phyloP scores from a whole-genome alignment of 2,797 vertebrate species.

The Artibeus jamaicensis region DNA sequence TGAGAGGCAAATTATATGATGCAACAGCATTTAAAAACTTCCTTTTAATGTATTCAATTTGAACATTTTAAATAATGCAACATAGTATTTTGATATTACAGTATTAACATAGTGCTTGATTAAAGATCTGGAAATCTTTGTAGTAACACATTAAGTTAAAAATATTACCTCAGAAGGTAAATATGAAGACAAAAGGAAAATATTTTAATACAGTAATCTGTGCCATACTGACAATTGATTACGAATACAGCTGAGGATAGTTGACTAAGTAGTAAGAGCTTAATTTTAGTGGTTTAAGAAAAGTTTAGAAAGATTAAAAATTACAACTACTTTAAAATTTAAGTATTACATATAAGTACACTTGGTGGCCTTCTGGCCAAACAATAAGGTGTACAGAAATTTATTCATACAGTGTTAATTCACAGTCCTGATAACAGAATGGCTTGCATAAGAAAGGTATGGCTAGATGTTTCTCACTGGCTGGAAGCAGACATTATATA shows the following conservation, averaged over 20 bases:
- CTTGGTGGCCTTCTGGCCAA: constrained; percentile 71
- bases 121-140: constrained; percentile 81
- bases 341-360: constrained; percentile 78
- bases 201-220: constrained; percentile 79
- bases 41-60: constrained; percentile 79
- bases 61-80: constrained; percentile 82
- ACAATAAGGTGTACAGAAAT: constrained; percentile 73
- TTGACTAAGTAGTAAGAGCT: constrained; percentile 81
- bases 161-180: constrained; percentile 80
- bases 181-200: constrained; percentile 77
- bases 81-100: constrained; percentile 80
- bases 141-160: constrained; percentile 81
- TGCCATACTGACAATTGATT: constrained; percentile 78
- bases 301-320: constrained; percentile 79
- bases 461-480: constrained; percentile 73
- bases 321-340: constrained; percentile 78
- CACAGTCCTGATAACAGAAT: constrained; percentile 78
- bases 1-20: constrained; percentile 76
- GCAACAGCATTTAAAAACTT: constrained; percentile 75
- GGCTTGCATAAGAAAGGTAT: constrained; percentile 76
- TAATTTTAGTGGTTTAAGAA: constrained; percentile 81
- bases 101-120: constrained; percentile 83
- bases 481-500: constrained; percentile 71
- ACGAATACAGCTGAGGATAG: constrained; percentile 81
- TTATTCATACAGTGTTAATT: constrained; percentile 70